A percentile compares a stretch with the other conserved stretches of the same genome.
phyloP scores from a whole-genome alignment of 2,797 vertebrate species.

The Pogonophryne albipinna region DNA sequence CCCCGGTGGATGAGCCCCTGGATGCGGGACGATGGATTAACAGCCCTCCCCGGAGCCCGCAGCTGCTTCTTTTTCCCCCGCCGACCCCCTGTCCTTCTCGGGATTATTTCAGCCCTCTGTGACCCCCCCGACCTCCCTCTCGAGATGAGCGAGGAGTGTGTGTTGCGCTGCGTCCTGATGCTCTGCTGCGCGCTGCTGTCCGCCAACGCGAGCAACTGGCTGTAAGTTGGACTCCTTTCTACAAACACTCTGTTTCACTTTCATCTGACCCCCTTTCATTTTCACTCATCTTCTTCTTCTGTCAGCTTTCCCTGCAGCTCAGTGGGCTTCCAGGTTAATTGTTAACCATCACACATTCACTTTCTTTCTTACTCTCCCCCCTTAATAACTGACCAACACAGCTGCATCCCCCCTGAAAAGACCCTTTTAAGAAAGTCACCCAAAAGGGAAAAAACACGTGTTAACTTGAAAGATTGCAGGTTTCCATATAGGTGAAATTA shows the following conservation, averaged over 20 bases:
- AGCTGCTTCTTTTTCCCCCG: neutral
- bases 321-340: constrained; percentile 58
- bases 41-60: constrained; percentile 41
- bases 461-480: neutral
- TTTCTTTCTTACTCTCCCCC: neutral
- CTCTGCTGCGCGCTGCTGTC: constrained; percentile 95
- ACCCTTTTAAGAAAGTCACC: neutral
- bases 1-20: constrained; percentile 66
- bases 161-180: constrained; percentile 94
- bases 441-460: constrained; percentile 6
- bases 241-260: neutral
- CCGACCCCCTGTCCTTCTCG: constrained; percentile 36
- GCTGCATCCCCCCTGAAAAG: constrained; percentile 17
- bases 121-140: constrained; percentile 28
- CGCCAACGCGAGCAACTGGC: constrained; percentile 97
- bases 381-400: constrained; percentile 60
- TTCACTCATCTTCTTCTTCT: constrained; percentile 29
- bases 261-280: constrained; percentile 42
- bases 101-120: constrained; percentile 75
- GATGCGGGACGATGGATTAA: constrained; percentile 86
- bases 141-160: constrained; percentile 93
- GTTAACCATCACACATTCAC: constrained; percentile 54
- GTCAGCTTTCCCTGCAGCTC: constrained; percentile 25
- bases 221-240: constrained; percentile 86
- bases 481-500: neutral